Evolutionary conservation across 2,797 vertebrate genomes (phyloP).

Genomic region (Acanthurus tractus): DNA sequence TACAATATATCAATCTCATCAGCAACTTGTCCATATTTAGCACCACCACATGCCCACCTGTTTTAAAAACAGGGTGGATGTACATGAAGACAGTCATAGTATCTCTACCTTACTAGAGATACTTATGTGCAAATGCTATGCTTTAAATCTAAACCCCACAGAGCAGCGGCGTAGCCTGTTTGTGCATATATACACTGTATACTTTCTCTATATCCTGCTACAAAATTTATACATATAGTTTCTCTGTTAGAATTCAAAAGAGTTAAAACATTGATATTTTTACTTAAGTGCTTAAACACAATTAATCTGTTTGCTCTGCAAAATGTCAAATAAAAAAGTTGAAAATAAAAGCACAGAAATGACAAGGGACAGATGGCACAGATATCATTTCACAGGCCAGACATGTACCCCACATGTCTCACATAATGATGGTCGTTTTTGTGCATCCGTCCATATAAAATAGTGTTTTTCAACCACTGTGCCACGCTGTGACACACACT

Average conservation of each 20-base stretch:
- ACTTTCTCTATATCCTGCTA: slow-evolving; percentile 35
- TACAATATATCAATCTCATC: slow-evolving; percentile 61
- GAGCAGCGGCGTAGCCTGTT: slow-evolving; percentile 49
- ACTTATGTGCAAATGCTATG: slow-evolving; percentile 78
- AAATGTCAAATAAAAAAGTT: slow-evolving; percentile 4
- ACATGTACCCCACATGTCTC: slow-evolving; percentile 1
- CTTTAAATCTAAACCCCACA: slow-evolving; percentile 56
- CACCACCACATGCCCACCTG: slow-evolving; percentile 59
- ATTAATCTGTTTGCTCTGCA: slow-evolving; percentile 34
- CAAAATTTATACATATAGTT: slow-evolving; percentile 30
- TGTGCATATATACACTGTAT: slow-evolving; percentile 47
- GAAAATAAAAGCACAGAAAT: slow-evolving; percentile 5
- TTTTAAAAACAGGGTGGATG: slow-evolving; percentile 26
- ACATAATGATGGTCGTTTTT: background rate
- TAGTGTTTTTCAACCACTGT: no score
- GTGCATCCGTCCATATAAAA: slow-evolving; percentile 8
- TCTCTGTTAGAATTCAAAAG: slow-evolving; percentile 30
- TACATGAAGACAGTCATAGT: slow-evolving; percentile 47
- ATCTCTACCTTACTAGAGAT: slow-evolving; percentile 64
- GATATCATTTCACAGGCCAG: slow-evolving; percentile 35
- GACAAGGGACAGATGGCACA: background rate
- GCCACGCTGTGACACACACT: no score
- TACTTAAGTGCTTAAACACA: slow-evolving; percentile 23
- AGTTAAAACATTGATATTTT: slow-evolving; percentile 18
- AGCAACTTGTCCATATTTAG: slow-evolving; percentile 65